Evolutionary conservation across 2,797 vertebrate genomes (phyloP).

Genomic region (Morus bassanus): DNA sequence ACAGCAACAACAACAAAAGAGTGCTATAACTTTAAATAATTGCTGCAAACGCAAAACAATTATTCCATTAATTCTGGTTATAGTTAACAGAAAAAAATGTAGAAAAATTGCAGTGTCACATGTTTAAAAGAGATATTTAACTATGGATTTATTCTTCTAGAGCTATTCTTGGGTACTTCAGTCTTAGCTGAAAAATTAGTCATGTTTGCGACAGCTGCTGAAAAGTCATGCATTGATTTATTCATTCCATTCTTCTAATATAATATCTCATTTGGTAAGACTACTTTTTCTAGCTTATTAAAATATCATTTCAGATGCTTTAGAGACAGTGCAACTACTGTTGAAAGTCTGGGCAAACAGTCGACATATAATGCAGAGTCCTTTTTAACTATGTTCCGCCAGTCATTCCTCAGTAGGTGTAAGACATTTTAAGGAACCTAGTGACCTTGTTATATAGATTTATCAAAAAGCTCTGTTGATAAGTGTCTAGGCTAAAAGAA

Average conservation of each 20-base stretch:
- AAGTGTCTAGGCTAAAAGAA: background rate
- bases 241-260: background rate
- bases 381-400: background rate
- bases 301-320: background rate
- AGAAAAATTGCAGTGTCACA: fast-evolving
- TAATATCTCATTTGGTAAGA: background rate
- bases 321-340: background rate
- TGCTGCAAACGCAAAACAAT: background rate
- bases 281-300: background rate
- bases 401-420: background rate
- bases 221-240: background rate
- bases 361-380: background rate
- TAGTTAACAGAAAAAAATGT: background rate
- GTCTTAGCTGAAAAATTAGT: background rate
- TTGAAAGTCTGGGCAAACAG: background rate
- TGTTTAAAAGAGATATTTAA: background rate
- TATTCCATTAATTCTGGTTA: background rate
- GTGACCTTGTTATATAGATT: background rate
- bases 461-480: background rate
- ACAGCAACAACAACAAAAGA: background rate
- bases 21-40: background rate
- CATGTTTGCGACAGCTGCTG: background rate
- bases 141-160: background rate
- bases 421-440: background rate
- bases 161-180: background rate